A percentile compares a stretch with the other conserved stretches of the same genome.
Evolutionary conservation across 2,888 invertebrate genomes (phyloP).

Genomic region (Cephalotes varians): DNA sequence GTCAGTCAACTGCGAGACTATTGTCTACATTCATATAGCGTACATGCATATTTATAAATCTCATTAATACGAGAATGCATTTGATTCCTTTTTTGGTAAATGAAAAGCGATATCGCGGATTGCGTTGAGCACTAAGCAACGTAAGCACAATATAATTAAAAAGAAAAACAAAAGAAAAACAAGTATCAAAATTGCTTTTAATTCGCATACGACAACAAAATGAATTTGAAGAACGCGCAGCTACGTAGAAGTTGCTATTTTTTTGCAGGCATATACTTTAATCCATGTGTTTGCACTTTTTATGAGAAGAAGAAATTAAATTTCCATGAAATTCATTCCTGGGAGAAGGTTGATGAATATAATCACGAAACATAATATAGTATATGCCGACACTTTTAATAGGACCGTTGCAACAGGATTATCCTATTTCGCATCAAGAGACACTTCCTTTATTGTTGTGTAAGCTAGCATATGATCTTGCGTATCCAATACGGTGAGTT

Average conservation of each 20-base stretch:
- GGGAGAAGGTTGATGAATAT: neutral
- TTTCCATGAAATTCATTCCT: neutral
- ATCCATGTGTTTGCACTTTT: constrained; percentile 1
- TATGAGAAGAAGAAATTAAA: neutral
- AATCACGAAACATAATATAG: constrained; percentile 19
- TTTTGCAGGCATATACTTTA: neutral
- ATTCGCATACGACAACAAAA: neutral
- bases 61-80: neutral
- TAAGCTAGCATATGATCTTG: neutral
- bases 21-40: neutral
- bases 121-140: neutral
- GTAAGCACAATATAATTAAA: neutral
- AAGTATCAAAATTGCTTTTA: neutral
- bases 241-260: neutral
- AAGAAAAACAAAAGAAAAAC: neutral
- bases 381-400: neutral
- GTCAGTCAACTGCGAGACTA: no score
- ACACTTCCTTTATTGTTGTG: neutral
- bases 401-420: neutral
- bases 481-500: neutral
- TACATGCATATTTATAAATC: neutral
- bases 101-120: neutral
- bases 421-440: neutral
- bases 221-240: neutral
- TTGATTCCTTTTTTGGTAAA: neutral